Percentiles rank a stretch among this genome's conserved stretches.
phyloP scores from a whole-genome alignment of 1,140 invertebrate species.

The Drosophila malerkotliana region DNA sequence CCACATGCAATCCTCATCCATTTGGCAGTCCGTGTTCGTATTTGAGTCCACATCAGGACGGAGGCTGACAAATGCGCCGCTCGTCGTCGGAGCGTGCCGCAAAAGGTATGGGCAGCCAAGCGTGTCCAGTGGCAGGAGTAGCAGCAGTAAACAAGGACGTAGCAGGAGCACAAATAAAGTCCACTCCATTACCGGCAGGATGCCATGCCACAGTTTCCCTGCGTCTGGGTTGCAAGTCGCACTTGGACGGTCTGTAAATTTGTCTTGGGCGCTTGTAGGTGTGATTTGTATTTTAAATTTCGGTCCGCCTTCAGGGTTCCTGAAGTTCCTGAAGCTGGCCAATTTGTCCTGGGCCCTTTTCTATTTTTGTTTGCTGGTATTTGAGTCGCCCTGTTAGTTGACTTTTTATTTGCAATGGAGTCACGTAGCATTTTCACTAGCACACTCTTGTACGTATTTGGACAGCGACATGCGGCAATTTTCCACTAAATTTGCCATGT shows the following conservation, averaged over 20 bases:
- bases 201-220: constrained; percentile 34
- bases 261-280: constrained; percentile 66
- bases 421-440: constrained; percentile 77
- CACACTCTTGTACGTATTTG: constrained; percentile 42
- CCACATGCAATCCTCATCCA: constrained; percentile 28
- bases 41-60: constrained; percentile 20
- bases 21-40: constrained; percentile 17
- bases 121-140: constrained; percentile 24
- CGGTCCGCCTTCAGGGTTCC: constrained; percentile 13
- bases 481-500: constrained; percentile 80
- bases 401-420: constrained; percentile 64
- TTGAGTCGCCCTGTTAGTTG: constrained; percentile 16
- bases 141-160: constrained; percentile 36
- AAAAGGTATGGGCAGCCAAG: constrained; percentile 53
- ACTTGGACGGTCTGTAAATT: constrained; percentile 53
- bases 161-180: constrained; percentile 64
- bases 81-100: constrained; percentile 58
- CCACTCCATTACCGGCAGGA: constrained; percentile 73
- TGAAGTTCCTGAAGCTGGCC: constrained; percentile 38
- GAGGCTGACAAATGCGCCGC: constrained; percentile 61
- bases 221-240: constrained; percentile 18
- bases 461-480: constrained; percentile 77
- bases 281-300: constrained; percentile 82
- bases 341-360: constrained; percentile 60
- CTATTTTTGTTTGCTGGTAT: constrained; percentile 8